Evolutionary conservation across 2,888 invertebrate genomes (phyloP).

Genomic region (Diarsia mendica): DNA sequence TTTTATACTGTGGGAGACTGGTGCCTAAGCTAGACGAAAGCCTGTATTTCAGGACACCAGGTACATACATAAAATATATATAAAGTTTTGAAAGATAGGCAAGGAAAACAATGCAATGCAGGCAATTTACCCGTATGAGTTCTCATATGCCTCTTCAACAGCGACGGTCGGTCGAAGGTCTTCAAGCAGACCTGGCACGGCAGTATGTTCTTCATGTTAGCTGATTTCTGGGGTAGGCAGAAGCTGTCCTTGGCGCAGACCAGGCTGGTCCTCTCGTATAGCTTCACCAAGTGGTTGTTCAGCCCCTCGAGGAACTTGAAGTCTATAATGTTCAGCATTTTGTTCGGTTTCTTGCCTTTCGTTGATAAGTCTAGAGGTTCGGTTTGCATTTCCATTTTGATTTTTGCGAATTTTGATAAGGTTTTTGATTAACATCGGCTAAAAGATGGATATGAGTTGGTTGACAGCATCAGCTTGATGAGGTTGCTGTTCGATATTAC

Average conservation of each 20-base stretch:
- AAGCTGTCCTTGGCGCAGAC: conserved; percentile 69
- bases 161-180: conserved; percentile 92
- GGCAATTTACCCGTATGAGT: conserved; percentile 93
- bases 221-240: conserved; percentile 64
- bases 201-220: conserved; percentile 79
- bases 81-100: no score
- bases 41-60: no score
- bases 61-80: no score
- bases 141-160: conserved; percentile 92
- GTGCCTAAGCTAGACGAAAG: no score
- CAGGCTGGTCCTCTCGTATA: conserved; percentile 82
- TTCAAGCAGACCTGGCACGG: conserved; percentile 92
- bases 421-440: not conserved
- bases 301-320: conserved; percentile 84
- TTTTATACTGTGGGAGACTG: no score
- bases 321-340: conserved; percentile 80
- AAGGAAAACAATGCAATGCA: no score
- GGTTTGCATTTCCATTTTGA: conserved; percentile 79
- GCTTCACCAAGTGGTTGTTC: conserved; percentile 82
- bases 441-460: not conserved
- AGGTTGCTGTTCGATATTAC: not conserved
- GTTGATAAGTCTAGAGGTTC: conserved; percentile 85
- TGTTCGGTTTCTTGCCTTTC: conserved; percentile 71
- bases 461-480: not conserved
- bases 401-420: not conserved